Evolutionary conservation across 2,888 invertebrate genomes (phyloP), one percentile per base, ranked within the genome.

Genomic region (Lasioglossum lativentre): DNA sequence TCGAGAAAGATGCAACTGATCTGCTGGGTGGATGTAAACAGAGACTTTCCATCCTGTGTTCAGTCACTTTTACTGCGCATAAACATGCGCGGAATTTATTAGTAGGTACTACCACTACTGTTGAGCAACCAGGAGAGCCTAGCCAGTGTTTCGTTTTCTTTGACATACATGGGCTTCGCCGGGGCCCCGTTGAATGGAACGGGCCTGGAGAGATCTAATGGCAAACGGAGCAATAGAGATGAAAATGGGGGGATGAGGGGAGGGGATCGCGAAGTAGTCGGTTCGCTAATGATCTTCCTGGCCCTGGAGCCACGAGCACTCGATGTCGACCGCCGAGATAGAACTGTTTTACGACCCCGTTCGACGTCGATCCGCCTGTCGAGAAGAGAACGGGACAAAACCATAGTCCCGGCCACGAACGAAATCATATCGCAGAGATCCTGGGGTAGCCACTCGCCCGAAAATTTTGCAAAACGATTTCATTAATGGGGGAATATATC

Each of bases 231-330:
- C 63, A 66, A 75, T 40, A 30, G 45, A 87, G 56, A 74, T 38
- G 71, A 34, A 71, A 75, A 73, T 45, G 66, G 45, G 56, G 70
- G 19, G 30, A 34, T 0, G 40, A 6, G 47, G 47, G 10, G 3
- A 4, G 52, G 52, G 75, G 72, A 71, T 79, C 82, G 70, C 79
- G 42, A 56, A n/a, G 66, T 38, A 34, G 74, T 80, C 70, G 42
- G 82, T 70, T 84, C 78, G 79, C 82, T 88, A 86, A 88, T 78
- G 81, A 88, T 86, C 75, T 52, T 90, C 42, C 79, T 40, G 63
- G 82, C 16, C 79, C 84, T 47, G 59, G 73, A 76, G 81, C 75
- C 75, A 77, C 56, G 72, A 52, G 75, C 30, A 66, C 73, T 75
- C 73, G 78, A 87, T 78, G 80, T 81, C 76, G 80, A 73, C 52